Percentiles rank a stretch among this genome's conserved stretches.
Evolutionary conservation across 2,113 vertebrate species (phyloP).

Genomic region (Nicator chloris): DNA sequence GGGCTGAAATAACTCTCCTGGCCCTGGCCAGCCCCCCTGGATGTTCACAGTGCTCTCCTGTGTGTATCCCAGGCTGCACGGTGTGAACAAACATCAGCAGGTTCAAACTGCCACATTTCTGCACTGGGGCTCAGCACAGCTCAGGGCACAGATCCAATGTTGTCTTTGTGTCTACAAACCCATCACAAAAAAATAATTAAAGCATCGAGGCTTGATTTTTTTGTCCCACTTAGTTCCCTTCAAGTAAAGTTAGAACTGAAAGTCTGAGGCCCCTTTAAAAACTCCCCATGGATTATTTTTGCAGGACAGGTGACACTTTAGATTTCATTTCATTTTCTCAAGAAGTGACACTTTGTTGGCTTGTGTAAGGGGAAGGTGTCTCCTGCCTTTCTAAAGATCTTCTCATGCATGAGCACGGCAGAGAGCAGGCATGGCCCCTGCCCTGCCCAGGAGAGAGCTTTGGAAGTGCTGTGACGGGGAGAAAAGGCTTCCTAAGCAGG

Average conservation of each 20-base stretch:
- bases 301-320: background rate
- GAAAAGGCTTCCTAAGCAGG: background rate
- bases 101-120: background rate
- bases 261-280: background rate
- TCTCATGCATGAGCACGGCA: background rate
- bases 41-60: background rate
- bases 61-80: background rate
- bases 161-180: background rate
- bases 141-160: background rate
- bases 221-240: background rate
- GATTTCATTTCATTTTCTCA: slow-evolving; percentile 18
- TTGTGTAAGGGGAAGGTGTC: background rate
- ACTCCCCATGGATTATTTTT: background rate
- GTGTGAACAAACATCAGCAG: background rate
- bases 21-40: background rate
- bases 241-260: background rate
- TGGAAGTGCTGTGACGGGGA: background rate
- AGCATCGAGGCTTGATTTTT: background rate
- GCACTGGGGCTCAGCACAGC: background rate
- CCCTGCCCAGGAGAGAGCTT: background rate
- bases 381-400: background rate
- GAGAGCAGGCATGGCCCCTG: background rate
- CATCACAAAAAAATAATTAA: background rate
- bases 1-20: background rate
- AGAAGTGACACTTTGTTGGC: slow-evolving; percentile 44